These are phyloP conservation scores for Venustaconcha ellipsiformis DNA, from an alignment of 1,140 invertebrate species.

Conservation along the genomic window DNA sequence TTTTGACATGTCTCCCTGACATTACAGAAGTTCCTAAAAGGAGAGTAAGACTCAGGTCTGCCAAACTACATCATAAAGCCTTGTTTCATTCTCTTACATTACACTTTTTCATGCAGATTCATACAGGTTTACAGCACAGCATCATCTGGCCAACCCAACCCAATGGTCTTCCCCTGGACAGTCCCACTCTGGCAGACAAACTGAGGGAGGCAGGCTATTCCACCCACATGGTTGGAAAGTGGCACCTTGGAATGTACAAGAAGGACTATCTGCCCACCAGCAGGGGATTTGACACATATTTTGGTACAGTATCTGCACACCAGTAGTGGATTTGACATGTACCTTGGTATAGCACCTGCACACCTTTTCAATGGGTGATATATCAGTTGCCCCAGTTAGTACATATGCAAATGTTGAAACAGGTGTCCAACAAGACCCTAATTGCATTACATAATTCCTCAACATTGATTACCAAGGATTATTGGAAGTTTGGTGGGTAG, in stretches of 20 bases:
- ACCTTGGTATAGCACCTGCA: too few relatives aligned
- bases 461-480: too few relatives aligned
- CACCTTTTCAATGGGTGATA: too few relatives aligned
- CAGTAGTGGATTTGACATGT: not conserved
- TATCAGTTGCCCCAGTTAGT: too few relatives aligned
- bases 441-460: too few relatives aligned
- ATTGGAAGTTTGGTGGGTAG: too few relatives aligned
- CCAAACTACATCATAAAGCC: too few relatives aligned
- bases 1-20: too few relatives aligned
- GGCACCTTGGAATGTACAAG: slow-evolving; percentile 67
- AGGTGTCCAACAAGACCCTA: too few relatives aligned
- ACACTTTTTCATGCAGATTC: slow-evolving; percentile 27
- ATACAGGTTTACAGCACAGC: slow-evolving; percentile 58
- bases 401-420: too few relatives aligned
- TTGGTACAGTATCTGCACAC: slow-evolving; percentile 46
- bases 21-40: too few relatives aligned
- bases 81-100: not conserved
- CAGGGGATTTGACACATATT: slow-evolving; percentile 65
- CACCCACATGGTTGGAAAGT: slow-evolving; percentile 67
- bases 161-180: slow-evolving; percentile 58
- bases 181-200: slow-evolving; percentile 61
- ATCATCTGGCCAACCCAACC: slow-evolving; percentile 47
- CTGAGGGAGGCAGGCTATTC: slow-evolving; percentile 56
- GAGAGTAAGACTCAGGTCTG: too few relatives aligned
- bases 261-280: slow-evolving; percentile 56